A percentile compares a stretch with the other conserved stretches of the same genome.
Conservation (phyloP, 1,140 invertebrate species). For the Caligus rogercresseyi region DNA sequence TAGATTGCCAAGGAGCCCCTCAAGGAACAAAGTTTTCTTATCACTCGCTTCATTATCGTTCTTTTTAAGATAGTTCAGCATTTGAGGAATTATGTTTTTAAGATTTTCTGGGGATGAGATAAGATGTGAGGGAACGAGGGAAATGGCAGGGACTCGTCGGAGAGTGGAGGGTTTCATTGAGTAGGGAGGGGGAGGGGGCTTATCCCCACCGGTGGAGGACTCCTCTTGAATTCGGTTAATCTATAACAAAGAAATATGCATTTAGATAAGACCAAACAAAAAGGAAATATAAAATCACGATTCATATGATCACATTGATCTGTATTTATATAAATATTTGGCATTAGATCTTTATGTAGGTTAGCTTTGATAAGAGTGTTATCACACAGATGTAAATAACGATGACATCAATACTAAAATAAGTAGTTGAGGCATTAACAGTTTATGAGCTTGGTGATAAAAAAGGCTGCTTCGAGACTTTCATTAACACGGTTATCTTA, state of each 20-base stretch:
- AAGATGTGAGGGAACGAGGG: neutral
- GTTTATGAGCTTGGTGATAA: too few relatives aligned
- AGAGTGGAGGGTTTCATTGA: neutral
- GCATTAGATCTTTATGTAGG: too few relatives aligned
- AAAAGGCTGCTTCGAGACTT: too few relatives aligned
- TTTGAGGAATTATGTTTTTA: neutral
- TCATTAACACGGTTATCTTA: too few relatives aligned
- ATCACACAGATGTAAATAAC: too few relatives aligned
- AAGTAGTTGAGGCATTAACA: too few relatives aligned
- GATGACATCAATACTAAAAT: too few relatives aligned
- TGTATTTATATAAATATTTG: too few relatives aligned
- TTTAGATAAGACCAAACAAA: neutral
- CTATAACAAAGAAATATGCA: neutral
- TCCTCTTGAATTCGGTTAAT: neutral
- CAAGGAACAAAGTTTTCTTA: neutral
- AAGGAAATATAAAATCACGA: neutral
- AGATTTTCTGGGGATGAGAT: neutral
- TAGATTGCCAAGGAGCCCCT: neutral
- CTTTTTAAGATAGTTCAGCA: too few relatives aligned
- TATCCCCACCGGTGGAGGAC: neutral
- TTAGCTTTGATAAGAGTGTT: too few relatives aligned
- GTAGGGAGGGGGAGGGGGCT: neutral
- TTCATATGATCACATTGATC: too few relatives aligned
- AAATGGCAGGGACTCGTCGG: neutral
- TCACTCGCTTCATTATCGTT: neutral